Percentiles rank a stretch among this genome's conserved stretches.
Evolutionary conservation across 2,113 vertebrate species (phyloP).

Genomic region (Pogonocichla stellata): DNA sequence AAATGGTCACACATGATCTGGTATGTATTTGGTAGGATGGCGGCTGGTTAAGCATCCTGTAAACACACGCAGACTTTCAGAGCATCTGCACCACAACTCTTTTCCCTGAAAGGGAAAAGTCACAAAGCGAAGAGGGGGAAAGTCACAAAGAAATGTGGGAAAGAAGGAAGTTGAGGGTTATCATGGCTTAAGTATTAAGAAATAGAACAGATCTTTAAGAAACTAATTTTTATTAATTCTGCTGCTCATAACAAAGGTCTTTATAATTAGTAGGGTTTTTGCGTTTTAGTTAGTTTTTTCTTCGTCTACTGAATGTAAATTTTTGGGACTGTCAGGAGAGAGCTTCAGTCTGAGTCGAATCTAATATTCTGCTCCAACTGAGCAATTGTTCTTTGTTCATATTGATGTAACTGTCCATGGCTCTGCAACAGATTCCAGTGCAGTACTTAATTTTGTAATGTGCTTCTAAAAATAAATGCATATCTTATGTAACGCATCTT

Average conservation of each 20-base stretch:
- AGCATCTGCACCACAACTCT: background rate
- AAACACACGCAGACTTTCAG: background rate
- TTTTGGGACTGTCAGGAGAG: background rate
- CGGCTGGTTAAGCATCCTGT: background rate
- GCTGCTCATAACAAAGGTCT: background rate
- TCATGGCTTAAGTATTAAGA: background rate
- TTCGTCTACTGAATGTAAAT: background rate
- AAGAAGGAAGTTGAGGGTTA: background rate
- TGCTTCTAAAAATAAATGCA: slow-evolving; percentile 54
- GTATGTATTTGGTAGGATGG: background rate
- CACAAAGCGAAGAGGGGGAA: background rate
- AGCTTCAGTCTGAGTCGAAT: background rate
- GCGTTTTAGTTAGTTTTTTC: background rate
- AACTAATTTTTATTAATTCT: background rate
- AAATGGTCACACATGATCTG: background rate
- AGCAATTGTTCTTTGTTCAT: background rate
- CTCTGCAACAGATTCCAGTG: slow-evolving; percentile 51
- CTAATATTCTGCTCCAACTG: background rate
- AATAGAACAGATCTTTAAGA: background rate
- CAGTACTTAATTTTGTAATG: slow-evolving; percentile 58
- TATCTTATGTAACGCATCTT: slow-evolving; percentile 50
- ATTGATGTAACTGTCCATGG: slow-evolving; percentile 9
- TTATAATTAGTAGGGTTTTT: background rate
- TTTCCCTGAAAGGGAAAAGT: background rate
- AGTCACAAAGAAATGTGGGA: background rate